Evolutionary conservation across 2,113 vertebrate species (phyloP).

Genomic region (Miniopterus natalensis): DNA sequence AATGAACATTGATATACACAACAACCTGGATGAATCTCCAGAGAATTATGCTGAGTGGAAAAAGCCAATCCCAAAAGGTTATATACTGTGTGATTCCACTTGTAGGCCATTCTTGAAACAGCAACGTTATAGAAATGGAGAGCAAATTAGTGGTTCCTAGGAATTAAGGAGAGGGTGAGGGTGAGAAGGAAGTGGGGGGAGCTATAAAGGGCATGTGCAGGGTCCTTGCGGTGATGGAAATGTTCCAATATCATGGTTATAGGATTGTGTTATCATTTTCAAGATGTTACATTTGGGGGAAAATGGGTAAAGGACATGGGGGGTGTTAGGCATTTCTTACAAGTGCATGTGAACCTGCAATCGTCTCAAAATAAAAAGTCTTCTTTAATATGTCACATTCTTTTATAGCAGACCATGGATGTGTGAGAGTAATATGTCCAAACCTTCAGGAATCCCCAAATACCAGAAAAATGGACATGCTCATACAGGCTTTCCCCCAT

Average conservation of each 20-base stretch:
- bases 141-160: not conserved
- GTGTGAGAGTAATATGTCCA: not conserved
- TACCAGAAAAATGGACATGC: not conserved
- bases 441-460: conserved; percentile 25
- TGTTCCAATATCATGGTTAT: not conserved
- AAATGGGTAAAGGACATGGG: not conserved
- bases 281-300: not conserved
- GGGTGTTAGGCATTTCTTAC: not conserved
- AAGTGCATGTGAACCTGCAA: not conserved
- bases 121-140: not conserved
- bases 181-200: not conserved
- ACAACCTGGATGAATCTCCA: not conserved
- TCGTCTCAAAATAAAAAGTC: not conserved
- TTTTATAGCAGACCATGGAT: not conserved
- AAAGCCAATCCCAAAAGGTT: not conserved
- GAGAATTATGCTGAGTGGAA: not conserved
- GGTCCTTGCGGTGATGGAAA: not conserved
- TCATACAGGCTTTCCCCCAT: not conserved
- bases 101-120: not conserved
- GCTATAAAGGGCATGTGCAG: not conserved
- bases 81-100: not conserved
- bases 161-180: not conserved
- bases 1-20: not conserved
- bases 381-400: not conserved
- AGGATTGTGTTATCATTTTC: not conserved